These are phyloP conservation scores for Dromococcyx pavoninus DNA, from an alignment of 2,797 vertebrate species.

Conservation along the genomic window DNA sequence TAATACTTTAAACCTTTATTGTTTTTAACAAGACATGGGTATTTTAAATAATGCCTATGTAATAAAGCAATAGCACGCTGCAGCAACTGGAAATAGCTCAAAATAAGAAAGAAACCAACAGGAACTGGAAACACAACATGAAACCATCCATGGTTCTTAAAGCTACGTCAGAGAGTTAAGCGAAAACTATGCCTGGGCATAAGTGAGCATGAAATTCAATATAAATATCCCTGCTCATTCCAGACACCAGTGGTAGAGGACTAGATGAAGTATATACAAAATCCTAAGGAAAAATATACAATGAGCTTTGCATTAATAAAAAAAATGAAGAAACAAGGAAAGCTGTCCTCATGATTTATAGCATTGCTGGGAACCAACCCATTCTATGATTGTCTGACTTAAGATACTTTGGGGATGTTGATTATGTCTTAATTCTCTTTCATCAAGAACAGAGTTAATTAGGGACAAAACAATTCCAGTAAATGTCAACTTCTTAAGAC, in stretches of 20 bases:
- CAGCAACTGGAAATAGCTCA: neutral
- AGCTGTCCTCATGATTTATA: neutral
- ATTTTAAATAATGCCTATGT: neutral
- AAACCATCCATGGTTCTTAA: slow-evolving; percentile 9
- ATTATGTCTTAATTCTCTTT: slow-evolving; percentile 62
- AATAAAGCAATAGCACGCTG: neutral
- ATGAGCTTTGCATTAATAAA: slow-evolving; percentile 1
- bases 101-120: neutral
- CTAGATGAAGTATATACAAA: neutral
- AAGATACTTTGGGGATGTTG: slow-evolving; percentile 41
- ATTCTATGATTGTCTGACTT: slow-evolving; percentile 1
- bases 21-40: slow-evolving; percentile 8
- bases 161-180: neutral
- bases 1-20: slow-evolving; percentile 25
- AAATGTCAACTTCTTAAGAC: slow-evolving; percentile 44
- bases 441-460: slow-evolving; percentile 58
- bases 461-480: slow-evolving; percentile 52
- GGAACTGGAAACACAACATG: neutral
- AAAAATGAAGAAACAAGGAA: neutral
- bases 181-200: neutral
- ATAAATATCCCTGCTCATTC: neutral
- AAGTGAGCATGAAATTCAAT: slow-evolving; percentile 20
- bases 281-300: neutral
- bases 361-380: neutral
- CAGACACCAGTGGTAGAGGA: neutral